Percentiles rank a stretch among this genome's conserved stretches.
These are phyloP conservation scores for Eremobia ochroleuca DNA, from an alignment of 2,888 invertebrate genomes.

Conservation along the genomic window DNA sequence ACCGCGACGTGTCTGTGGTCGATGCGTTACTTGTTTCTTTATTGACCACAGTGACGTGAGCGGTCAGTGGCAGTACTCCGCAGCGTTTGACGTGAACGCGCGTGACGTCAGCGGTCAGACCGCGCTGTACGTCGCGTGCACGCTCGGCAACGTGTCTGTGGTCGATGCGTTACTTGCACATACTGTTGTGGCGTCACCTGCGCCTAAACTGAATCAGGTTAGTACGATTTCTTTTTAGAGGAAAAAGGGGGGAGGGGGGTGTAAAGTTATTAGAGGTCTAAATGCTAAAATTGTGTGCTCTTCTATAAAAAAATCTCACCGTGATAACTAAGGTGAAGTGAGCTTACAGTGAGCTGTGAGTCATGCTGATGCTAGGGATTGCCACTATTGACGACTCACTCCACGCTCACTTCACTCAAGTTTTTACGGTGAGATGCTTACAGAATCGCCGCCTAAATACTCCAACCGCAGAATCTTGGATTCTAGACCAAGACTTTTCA, in stretches of 20 bases:
- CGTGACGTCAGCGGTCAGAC: conserved; percentile 97
- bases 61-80: conserved; percentile 95
- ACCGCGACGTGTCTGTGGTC: conserved; percentile 95
- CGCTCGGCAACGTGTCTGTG: conserved; percentile 95
- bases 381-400: too few relatives aligned
- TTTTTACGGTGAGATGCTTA: too few relatives aligned
- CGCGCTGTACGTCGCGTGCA: conserved; percentile 97
- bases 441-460: too few relatives aligned
- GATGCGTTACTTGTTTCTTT: conserved; percentile 92
- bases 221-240: neutral
- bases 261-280: neutral
- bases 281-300: too few relatives aligned
- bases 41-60: conserved; percentile 91
- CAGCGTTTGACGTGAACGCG: conserved; percentile 98
- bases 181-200: conserved; percentile 54
- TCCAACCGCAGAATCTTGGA: neutral
- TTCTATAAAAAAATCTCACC: too few relatives aligned
- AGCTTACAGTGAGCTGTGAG: too few relatives aligned
- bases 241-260: too few relatives aligned
- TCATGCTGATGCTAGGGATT: too few relatives aligned
- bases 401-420: too few relatives aligned
- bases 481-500: neutral
- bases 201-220: conserved; percentile 52
- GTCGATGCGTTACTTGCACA: conserved; percentile 93
- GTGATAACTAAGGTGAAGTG: too few relatives aligned